Percentiles rank a stretch among this genome's conserved stretches.
phyloP scores from a whole-genome alignment of 2,888 invertebrate species.

The Tetragonula carbonaria region DNA sequence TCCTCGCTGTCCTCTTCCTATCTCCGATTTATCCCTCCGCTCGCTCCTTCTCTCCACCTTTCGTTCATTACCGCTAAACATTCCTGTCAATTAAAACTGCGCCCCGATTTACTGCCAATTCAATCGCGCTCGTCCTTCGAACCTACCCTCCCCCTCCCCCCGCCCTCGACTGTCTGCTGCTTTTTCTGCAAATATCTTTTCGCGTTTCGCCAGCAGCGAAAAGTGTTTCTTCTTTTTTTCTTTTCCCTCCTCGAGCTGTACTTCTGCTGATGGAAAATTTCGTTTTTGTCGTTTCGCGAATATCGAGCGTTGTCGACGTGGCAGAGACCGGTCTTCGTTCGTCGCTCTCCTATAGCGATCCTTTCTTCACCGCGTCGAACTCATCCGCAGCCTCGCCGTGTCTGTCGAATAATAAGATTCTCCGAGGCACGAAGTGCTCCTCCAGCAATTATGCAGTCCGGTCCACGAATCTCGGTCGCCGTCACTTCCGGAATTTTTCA shows the following conservation, averaged over 20 bases:
- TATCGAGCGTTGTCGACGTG: neutral
- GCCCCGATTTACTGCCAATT: conserved; percentile 76
- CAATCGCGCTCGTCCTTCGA: conserved; percentile 41
- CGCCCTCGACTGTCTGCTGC: neutral
- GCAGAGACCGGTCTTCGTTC: neutral
- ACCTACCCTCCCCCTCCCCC: conserved; percentile 1
- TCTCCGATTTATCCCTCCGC: conserved; percentile 55
- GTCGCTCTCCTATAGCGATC: neutral
- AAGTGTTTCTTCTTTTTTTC: neutral
- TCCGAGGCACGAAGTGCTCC: no score
- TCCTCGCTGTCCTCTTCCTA: conserved; percentile 37
- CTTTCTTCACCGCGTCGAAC: neutral
- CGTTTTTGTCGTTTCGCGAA: neutral
- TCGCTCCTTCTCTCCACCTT: conserved; percentile 58
- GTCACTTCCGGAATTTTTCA: no score
- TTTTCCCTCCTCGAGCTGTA: neutral
- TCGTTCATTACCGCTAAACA: conserved; percentile 82
- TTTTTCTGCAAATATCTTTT: conserved; percentile 24
- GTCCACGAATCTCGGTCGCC: no score
- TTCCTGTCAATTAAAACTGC: conserved; percentile 83
- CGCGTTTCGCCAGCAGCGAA: conserved; percentile 2
- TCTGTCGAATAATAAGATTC: neutral
- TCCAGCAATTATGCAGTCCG: no score
- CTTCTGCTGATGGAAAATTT: neutral
- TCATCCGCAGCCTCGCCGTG: neutral